phyloP scores from a whole-genome alignment of 2,113 vertebrate genomes.

The Prunella fulvescens region DNA sequence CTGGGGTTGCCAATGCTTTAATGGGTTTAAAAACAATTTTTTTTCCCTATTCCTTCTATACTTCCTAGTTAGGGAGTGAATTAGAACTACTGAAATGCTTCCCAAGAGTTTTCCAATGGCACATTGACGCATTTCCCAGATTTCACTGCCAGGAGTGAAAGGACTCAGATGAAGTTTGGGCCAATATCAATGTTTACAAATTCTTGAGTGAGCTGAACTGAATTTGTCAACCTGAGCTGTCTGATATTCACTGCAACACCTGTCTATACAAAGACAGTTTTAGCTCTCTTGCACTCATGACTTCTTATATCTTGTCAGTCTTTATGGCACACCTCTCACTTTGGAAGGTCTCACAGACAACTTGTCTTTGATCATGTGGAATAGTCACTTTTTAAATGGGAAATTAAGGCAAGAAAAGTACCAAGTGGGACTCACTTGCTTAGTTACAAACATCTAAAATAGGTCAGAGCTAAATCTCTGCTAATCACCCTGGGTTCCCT shows the following conservation, averaged over 20 bases:
- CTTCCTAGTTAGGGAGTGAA: background rate
- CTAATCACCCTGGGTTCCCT: background rate
- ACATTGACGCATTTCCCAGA: background rate
- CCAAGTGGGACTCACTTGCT: background rate
- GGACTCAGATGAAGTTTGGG: background rate
- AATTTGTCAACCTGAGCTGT: conserved; percentile 24
- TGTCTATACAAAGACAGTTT: background rate
- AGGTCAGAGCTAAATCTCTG: background rate
- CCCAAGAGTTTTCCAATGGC: background rate
- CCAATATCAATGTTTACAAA: conserved; percentile 26
- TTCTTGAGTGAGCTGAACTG: conserved; percentile 29
- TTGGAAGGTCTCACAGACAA: background rate
- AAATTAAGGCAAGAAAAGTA: background rate
- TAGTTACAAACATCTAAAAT: background rate
- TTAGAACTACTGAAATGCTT: background rate
- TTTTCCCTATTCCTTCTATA: background rate
- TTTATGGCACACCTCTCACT: background rate
- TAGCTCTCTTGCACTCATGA: background rate
- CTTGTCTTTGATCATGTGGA: background rate
- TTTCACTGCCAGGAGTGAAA: background rate
- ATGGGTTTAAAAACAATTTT: background rate
- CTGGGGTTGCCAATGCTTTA: background rate
- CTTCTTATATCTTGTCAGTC: background rate
- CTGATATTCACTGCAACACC: background rate
- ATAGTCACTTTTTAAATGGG: background rate